Evolutionary conservation across 2,888 invertebrate species (phyloP), one percentile per base, ranked within the genome.

Genomic region (Crossocerus cetratus): DNA sequence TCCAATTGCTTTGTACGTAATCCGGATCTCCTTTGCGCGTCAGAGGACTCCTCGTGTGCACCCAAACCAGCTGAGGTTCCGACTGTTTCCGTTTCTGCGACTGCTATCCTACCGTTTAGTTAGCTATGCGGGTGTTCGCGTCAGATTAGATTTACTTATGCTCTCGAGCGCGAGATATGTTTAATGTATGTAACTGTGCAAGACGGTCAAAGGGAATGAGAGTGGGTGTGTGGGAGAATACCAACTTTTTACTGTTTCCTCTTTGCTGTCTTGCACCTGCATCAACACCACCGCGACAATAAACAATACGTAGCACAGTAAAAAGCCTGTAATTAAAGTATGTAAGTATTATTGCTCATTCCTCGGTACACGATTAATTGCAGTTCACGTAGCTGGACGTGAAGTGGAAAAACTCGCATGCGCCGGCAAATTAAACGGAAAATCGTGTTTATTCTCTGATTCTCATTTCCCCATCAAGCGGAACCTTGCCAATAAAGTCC

Each of bases 261-360:
- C 85, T 32, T 81, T 78, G 42, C 75, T 84, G 4, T 88, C 88
- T 62, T 82, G 72, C 18, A 83, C 71, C 65, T 89, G 89, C 88
- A 87, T 90, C 57, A 81, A 42, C 21, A 93, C 85, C 4, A 93
- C 93, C 13, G 91, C 90, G 22, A 85, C 66, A 74, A 92, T 91
- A 81, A 92, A 92, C 1, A 91, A 58, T n/a, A 89, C 68, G 79
- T 92, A 92, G 32, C 92, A 82, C 2, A 86, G 72, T 21, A 92
- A 86, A 68, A 91, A 91, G 66, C 91, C 92, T 90, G 81, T 21
- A 83, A 82, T 77, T 72, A 71, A 78, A 78, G 84, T 73, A 53
- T 71, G 62, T 72, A 58, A 69, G 68, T 45, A 57, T 80, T 80
- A 44, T 44, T 22, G 22, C 18, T 20, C 20, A 44, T 23, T 16